Conservation (phyloP, 1,140 invertebrate genomes). For the Muscidifurax raptorellus region DNA sequence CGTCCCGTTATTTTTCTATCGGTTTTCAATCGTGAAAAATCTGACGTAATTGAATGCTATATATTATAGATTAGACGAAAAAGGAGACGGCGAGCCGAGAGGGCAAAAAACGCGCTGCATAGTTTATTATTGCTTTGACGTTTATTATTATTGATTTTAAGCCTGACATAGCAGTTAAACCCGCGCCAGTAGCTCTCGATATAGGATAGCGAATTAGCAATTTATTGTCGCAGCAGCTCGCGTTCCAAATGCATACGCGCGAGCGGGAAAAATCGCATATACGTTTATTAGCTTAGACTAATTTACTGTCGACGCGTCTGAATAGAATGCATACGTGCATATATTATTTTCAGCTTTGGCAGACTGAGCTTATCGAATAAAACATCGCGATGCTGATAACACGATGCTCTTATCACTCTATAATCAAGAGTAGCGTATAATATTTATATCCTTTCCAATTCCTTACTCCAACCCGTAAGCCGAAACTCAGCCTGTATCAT, state of each 20-base stretch:
- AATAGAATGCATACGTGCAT: too few species aligned
- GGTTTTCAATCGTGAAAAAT: constrained; percentile 22
- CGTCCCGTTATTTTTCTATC: not conserved
- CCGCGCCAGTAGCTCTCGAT: not conserved
- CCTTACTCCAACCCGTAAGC: too few species aligned
- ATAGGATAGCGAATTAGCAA: constrained; percentile 36
- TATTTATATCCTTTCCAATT: too few species aligned
- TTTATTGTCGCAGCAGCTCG: constrained; percentile 6
- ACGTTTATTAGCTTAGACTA: not conserved
- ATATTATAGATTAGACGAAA: constrained; percentile 30
- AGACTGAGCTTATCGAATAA: too few species aligned
- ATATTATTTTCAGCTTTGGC: too few species aligned
- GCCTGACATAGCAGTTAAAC: constrained; percentile 19
- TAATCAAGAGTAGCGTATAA: too few species aligned
- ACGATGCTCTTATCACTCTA: too few species aligned
- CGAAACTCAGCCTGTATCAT: too few species aligned
- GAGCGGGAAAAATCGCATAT: not conserved
- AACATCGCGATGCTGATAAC: too few species aligned
- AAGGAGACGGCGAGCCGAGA: constrained; percentile 4
- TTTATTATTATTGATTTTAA: constrained; percentile 47
- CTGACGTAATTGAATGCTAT: constrained; percentile 29
- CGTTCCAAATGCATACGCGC: not conserved
- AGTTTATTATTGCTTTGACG: constrained; percentile 17
- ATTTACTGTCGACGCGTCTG: too few species aligned
- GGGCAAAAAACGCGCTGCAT: not conserved